Percentiles rank a stretch among this genome's conserved stretches.
These are phyloP conservation scores for Drosophila atripex DNA, from an alignment of 2,888 invertebrate genomes.

Conservation along the genomic window DNA sequence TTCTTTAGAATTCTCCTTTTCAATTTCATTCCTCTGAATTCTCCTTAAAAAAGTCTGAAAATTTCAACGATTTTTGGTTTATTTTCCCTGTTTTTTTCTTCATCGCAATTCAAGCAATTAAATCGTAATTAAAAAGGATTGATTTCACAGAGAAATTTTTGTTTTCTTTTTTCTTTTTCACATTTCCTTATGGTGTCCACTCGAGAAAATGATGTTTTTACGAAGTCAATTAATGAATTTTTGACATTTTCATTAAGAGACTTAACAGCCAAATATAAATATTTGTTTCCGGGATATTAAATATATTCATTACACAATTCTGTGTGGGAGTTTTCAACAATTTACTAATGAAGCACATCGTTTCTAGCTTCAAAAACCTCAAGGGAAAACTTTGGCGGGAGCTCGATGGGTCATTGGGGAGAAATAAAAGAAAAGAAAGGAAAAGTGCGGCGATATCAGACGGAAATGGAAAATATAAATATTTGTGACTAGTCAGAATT, in stretches of 20 bases:
- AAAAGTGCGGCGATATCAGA: background rate
- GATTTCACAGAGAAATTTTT: background rate
- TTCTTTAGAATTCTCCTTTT: background rate
- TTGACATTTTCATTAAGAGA: background rate
- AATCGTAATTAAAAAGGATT: conserved; percentile 3
- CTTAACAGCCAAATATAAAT: background rate
- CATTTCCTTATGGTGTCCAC: background rate
- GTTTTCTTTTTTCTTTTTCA: background rate
- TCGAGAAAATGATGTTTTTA: background rate
- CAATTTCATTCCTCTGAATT: background rate
- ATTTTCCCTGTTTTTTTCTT: background rate
- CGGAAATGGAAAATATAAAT: background rate
- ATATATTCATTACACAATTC: background rate
- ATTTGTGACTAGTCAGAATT: background rate
- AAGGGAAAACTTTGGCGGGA: background rate
- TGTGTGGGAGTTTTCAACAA: background rate
- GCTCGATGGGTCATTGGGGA: background rate
- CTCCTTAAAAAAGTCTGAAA: background rate
- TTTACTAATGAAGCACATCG: background rate
- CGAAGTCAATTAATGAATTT: background rate
- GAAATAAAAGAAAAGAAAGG: background rate
- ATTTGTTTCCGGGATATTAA: background rate
- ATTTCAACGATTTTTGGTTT: background rate
- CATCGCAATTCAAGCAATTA: background rate
- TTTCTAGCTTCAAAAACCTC: background rate